A percentile compares a stretch with the other conserved stretches of the same genome.
Conservation (phyloP, 1,140 invertebrate genomes). For the Drosophila simulans region DNA sequence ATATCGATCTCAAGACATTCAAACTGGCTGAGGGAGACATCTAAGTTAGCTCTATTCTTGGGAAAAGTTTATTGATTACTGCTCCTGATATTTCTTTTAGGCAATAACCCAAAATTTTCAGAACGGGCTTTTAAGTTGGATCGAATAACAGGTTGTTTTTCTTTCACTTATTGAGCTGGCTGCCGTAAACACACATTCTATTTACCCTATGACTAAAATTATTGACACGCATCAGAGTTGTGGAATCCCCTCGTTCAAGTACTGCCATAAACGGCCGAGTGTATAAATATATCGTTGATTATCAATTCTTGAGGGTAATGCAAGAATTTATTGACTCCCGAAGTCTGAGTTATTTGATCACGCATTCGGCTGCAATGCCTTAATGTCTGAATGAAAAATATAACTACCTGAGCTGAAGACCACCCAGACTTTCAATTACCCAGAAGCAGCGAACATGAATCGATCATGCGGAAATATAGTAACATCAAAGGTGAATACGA, state of each 20-base stretch:
- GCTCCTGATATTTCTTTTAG: no score
- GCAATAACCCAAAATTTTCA: no score
- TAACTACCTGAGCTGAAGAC: not conserved
- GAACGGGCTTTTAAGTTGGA: no score
- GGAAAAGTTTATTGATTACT: conserved; percentile 11
- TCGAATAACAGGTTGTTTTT: no score
- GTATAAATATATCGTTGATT: conserved; percentile 20
- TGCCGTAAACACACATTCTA: not conserved
- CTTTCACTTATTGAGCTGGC: no score
- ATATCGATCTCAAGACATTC: conserved; percentile 43
- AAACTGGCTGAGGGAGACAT: conserved; percentile 55
- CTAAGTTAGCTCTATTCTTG: not conserved
- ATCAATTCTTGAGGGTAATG: not conserved
- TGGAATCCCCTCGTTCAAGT: conserved; percentile 5
- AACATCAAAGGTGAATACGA: not conserved
- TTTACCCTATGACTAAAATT: not conserved
- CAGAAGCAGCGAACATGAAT: conserved; percentile 2
- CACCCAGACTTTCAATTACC: not conserved
- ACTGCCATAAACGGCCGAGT: not conserved
- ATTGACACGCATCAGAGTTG: not conserved
- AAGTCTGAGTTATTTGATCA: conserved; percentile 20
- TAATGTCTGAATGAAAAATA: not conserved
- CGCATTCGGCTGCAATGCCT: not conserved
- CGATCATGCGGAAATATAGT: conserved; percentile 1
- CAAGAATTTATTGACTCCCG: conserved; percentile 13